Evolutionary conservation across 2,888 invertebrate genomes (phyloP).

Genomic region (Conchocele bisecta): DNA sequence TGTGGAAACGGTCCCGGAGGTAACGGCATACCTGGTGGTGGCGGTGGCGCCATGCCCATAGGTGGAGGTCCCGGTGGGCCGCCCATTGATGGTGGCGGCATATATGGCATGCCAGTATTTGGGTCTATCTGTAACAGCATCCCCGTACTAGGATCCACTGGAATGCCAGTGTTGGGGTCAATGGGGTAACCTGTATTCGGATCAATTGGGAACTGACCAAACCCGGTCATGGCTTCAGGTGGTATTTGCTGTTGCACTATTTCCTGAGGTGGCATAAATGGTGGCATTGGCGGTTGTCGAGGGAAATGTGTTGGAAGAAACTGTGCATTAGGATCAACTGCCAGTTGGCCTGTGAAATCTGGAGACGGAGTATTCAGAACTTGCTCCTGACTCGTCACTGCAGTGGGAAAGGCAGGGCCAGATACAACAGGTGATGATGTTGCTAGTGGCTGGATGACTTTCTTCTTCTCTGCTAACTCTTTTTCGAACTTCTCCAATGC

Average conservation of each 20-base stretch:
- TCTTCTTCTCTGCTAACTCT: slow-evolving; percentile 55
- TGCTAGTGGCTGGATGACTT: slow-evolving; percentile 25
- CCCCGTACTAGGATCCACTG: background rate
- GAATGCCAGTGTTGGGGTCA: slow-evolving; percentile 1
- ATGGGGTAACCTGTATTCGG: slow-evolving; percentile 21
- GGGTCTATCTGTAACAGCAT: background rate
- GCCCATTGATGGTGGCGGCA: background rate
- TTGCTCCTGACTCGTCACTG: slow-evolving; percentile 13
- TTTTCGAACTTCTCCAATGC: slow-evolving; percentile 59
- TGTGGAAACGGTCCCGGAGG: slow-evolving; percentile 1
- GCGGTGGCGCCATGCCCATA: background rate
- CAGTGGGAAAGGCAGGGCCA: background rate
- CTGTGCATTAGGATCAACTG: slow-evolving; percentile 18
- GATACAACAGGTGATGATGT: slow-evolving; percentile 9
- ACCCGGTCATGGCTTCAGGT: slow-evolving; percentile 12
- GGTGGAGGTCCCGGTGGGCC: slow-evolving; percentile 3
- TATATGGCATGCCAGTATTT: background rate
- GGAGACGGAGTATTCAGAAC: slow-evolving; percentile 7
- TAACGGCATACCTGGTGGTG: slow-evolving; percentile 12
- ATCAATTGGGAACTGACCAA: slow-evolving; percentile 32
- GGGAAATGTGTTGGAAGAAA: slow-evolving; percentile 54
- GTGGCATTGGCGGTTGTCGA: slow-evolving; percentile 30
- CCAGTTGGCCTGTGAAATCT: background rate
- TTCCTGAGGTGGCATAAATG: background rate
- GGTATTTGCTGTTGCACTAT: background rate